Evolutionary conservation across 2,797 vertebrate species (phyloP).

Genomic region (Notolabrus celidotus): DNA sequence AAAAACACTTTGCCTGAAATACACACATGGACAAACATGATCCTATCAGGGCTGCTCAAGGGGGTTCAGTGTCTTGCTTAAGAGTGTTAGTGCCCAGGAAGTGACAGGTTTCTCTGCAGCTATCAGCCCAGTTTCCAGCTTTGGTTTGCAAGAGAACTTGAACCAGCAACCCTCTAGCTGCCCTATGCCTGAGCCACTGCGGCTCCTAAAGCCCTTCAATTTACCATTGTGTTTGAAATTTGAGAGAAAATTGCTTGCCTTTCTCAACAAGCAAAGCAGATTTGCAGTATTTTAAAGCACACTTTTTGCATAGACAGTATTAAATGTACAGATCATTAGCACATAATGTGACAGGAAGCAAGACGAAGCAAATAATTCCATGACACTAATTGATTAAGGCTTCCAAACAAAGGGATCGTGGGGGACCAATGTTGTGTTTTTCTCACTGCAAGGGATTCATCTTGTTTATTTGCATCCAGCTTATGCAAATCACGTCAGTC

Average conservation of each 20-base stretch:
- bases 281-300: not conserved
- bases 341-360: constrained; percentile 14
- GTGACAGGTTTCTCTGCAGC: too few species aligned
- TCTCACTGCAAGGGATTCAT: constrained; percentile 42
- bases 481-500: constrained; percentile 65
- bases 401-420: constrained; percentile 32
- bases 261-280: not conserved
- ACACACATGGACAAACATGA: too few species aligned
- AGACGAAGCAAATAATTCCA: constrained; percentile 35
- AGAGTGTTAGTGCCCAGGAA: too few species aligned
- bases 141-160: too few species aligned
- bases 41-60: too few species aligned
- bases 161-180: too few species aligned
- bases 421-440: constrained; percentile 46
- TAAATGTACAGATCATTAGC: not conserved
- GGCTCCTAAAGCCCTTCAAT: not conserved
- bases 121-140: too few species aligned
- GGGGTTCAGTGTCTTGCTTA: too few species aligned
- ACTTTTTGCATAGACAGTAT: not conserved
- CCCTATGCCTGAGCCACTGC: too few species aligned
- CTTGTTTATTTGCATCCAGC: constrained; percentile 58
- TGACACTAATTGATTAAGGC: constrained; percentile 48
- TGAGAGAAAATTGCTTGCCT: not conserved
- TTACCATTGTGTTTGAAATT: not conserved
- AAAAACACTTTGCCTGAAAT: too few species aligned